Base-by-base conservation (phyloP, 2,797 vertebrate species). In the Hypotaenidia okinawae region DNA sequence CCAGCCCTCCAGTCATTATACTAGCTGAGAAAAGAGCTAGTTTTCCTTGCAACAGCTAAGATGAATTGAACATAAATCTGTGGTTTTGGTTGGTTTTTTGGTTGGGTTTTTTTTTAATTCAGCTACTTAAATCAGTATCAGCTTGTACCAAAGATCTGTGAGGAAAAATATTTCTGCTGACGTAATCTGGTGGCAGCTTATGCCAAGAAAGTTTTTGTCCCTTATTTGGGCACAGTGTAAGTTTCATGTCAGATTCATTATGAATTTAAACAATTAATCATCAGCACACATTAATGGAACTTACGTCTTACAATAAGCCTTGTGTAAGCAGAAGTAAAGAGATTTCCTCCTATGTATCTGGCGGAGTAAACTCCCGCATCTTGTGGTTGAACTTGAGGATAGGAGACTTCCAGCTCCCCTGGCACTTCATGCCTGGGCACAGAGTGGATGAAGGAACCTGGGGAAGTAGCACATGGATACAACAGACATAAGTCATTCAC, bases 241-340 rank as follows among this genome's bases (percentile, higher is more conserved):
- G 33, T 84, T 89, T 76, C 3, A 41, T 72, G 75, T 89, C 41
- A 84, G 37, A 62, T 62, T 77, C 4, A 47, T 61, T 75, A 35
- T 16, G 3, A 62, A 28, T 80, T 76, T n/a, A 66, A 87, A 76
- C 14, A 58, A 66, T 52, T 66, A 59, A 78, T 61, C 54, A 63
- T 66, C 30, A 61, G 13, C 37, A 73, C 74, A 84, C 9, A 35
- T 30, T 32, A 76, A 28, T 24, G 87, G 51, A 90, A 97, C 98
- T 98, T 98, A 99, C 98, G 97, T 97, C 98, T 98, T 92, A 99
- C 98, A 76, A 99, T 99, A 89, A 99, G 97, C 95, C 98, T 98
- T 16, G 98, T 98, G 90, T 98, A 98, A 87, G 98, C 98, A 15
- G 98, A 98, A 61, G 98, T 98, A 63, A 98, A 97, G 76, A 93